Evolutionary conservation across 2,113 vertebrate species (phyloP), one percentile per base, ranked within the genome.

Genomic region (Dipodomys spectabilis): DNA sequence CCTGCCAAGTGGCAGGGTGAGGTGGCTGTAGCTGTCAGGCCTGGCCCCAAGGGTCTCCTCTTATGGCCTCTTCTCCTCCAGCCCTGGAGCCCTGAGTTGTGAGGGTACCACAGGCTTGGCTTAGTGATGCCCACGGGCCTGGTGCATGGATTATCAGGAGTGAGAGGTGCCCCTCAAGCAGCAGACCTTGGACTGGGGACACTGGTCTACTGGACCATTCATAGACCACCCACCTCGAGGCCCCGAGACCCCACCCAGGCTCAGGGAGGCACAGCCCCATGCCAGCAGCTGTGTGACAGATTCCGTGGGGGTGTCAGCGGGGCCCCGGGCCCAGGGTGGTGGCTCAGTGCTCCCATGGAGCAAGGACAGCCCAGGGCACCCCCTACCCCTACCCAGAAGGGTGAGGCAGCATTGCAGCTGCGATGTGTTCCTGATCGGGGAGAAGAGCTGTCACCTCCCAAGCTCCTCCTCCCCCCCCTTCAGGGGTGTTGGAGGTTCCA

Each of bases 401-500:
- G 6, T 18, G 27, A 39, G 35, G 16, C 1, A 2, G 32, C 6
- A 8, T 0, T 62, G 44, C 60, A 6, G 77, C 0, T 0, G 11
- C 0, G 1, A 13, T 0, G 1, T 68, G 2, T 5, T 35, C 7
- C 0, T 27, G 18, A 73, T 25, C 0, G 2, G 57, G 39, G 39
- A 28, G 2, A 30, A 18, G 1, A 25, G 49, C 10, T 44, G 49
- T 35, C n/a, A 2, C 6, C 23, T 23, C 57, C 30, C 11, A 20
- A 1, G 4, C 5, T 1, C 19, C 45, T 18, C 5, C 1, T 23
- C 44, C 45, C 49, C 45, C 86, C 7, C 25, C 57, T 60, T 6
- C 32, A 15, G 30, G 30, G 49, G 28, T 9, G 1, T 0, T 0
- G 11, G 8, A 74, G 7, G 22, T 1, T 13, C 6, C 3, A 1